Evolutionary conservation across 2,797 vertebrate species (phyloP).

Genomic region (Epinephelus malabaricus): DNA sequence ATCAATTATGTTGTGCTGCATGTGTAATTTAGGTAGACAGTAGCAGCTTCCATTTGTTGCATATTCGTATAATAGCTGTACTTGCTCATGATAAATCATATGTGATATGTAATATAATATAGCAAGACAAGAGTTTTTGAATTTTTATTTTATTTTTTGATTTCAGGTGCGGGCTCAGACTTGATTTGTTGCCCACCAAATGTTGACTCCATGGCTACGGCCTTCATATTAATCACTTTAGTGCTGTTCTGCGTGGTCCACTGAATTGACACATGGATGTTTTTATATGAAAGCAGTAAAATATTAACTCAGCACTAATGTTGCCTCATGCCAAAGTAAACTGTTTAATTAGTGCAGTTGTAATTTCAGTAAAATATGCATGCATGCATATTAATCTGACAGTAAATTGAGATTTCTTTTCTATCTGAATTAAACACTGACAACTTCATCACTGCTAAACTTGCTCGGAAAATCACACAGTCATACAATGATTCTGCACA

Average conservation of each 20-base stretch:
- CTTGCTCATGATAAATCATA: too few relatives aligned
- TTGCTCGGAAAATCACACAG: conserved; percentile 30
- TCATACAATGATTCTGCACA: not conserved
- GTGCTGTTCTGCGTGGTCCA: not conserved
- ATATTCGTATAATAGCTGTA: too few relatives aligned
- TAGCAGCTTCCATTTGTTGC: too few relatives aligned
- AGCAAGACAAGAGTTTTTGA: too few relatives aligned
- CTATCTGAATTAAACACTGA: conserved; percentile 1
- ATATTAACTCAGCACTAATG: not conserved
- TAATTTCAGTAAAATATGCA: conserved; percentile 25
- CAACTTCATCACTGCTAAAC: conserved; percentile 40
- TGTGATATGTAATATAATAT: too few relatives aligned
- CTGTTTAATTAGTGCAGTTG: conserved; percentile 10
- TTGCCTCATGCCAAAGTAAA: conserved; percentile 10
- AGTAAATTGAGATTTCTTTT: conserved; percentile 22
- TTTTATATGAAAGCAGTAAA: conserved; percentile 17
- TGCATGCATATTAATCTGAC: not conserved
- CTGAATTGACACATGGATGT: conserved; percentile 1
- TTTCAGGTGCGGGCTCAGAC: too few relatives aligned
- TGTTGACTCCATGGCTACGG: too few relatives aligned
- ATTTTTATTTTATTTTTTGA: too few relatives aligned
- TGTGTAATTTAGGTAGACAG: too few relatives aligned
- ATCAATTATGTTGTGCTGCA: too few relatives aligned
- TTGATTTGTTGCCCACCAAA: too few relatives aligned
- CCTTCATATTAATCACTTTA: conserved; percentile 11